These are phyloP conservation scores for Miltochrista miniata DNA, from an alignment of 2,888 invertebrate genomes.

Conservation along the genomic window DNA sequence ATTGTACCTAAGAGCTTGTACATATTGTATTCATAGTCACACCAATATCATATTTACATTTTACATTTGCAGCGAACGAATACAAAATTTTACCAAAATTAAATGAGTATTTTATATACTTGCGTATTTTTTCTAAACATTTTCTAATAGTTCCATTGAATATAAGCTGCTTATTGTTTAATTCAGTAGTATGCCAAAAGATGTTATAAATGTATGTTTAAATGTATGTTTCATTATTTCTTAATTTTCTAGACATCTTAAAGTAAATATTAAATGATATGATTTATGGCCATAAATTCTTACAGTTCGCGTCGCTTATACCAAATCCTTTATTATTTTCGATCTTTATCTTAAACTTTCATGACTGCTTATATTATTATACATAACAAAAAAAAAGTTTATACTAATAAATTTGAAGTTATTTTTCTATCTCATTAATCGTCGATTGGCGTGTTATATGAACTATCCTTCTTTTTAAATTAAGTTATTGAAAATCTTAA, in stretches of 20 bases:
- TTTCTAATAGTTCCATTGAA: slow-evolving; percentile 50
- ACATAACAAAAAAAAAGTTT: no score
- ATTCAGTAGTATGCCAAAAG: background rate
- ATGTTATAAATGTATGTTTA: background rate
- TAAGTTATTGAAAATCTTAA: slow-evolving; percentile 32
- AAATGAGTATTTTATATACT: slow-evolving; percentile 40
- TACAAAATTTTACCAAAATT: slow-evolving; percentile 40
- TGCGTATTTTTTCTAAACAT: slow-evolving; percentile 67
- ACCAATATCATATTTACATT: slow-evolving; percentile 51
- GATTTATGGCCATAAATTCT: no score
- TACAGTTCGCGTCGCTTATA: no score
- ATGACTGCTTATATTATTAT: no score
- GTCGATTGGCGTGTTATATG: no score
- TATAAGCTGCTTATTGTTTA: slow-evolving; percentile 29
- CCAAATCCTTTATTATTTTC: no score
- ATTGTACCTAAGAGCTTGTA: slow-evolving; percentile 69
- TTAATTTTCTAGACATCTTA: no score
- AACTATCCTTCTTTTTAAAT: no score
- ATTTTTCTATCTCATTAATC: background rate
- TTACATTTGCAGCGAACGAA: slow-evolving; percentile 53
- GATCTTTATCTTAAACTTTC: no score
- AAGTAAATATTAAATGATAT: no score
- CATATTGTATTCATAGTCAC: slow-evolving; percentile 53
- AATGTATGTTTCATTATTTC: background rate
- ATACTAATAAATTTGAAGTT: background rate